These are phyloP conservation scores for Lithosia quadra DNA, from an alignment of 2,888 invertebrate species.

Conservation along the genomic window DNA sequence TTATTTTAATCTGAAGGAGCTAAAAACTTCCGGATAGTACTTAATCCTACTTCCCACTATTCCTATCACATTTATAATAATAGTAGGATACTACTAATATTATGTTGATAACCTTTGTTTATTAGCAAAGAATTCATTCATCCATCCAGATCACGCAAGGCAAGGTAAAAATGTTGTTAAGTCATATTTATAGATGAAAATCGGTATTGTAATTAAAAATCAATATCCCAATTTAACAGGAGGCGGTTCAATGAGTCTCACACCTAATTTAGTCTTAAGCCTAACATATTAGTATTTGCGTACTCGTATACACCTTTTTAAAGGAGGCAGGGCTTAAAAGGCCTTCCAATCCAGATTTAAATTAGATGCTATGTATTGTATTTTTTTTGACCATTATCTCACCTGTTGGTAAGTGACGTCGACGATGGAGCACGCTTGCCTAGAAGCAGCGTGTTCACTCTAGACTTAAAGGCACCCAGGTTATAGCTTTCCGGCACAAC, in stretches of 20 bases:
- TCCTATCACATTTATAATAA: too few species aligned
- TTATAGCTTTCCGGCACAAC: too few species aligned
- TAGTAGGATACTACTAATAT: too few species aligned
- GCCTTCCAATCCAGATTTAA: background rate
- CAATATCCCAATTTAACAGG: background rate
- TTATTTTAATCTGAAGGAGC: slow-evolving; percentile 44
- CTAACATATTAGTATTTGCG: background rate
- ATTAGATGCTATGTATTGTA: background rate
- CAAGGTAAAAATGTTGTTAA: background rate
- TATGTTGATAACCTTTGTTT: too few species aligned
- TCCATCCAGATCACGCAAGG: too few species aligned
- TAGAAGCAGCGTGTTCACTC: too few species aligned
- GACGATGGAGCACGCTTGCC: too few species aligned
- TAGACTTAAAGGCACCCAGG: too few species aligned
- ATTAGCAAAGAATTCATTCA: too few species aligned
- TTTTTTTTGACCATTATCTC: too few species aligned
- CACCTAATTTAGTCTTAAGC: background rate
- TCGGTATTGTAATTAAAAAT: background rate
- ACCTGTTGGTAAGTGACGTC: too few species aligned
- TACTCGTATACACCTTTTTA: background rate
- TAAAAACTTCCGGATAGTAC: slow-evolving; percentile 25
- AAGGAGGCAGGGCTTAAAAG: background rate
- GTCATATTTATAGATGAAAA: background rate
- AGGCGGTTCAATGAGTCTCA: background rate
- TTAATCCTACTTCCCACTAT: too few species aligned